A percentile compares a stretch with the other conserved stretches of the same genome.
Conservation (phyloP, 2,888 invertebrate genomes). For the Ectemnius lituratus region DNA sequence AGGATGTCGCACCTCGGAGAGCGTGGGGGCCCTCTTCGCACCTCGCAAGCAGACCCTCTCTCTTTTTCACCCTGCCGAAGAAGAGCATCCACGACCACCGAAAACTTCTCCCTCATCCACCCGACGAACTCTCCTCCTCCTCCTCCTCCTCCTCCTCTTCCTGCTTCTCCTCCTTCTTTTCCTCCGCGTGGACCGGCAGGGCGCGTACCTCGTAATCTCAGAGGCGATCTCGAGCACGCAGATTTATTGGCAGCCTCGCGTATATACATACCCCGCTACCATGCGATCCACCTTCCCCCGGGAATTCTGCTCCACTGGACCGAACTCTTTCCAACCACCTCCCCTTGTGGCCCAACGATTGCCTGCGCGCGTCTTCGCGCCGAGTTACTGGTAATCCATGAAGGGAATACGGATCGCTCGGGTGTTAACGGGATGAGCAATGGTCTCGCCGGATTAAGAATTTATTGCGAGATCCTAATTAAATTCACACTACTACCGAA, state of each 20-base stretch:
- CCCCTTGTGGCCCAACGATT: conserved; percentile 33
- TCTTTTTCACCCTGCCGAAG: too few relatives aligned
- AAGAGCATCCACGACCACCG: neutral
- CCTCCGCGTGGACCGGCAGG: neutral
- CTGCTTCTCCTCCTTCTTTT: neutral
- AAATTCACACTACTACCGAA: neutral
- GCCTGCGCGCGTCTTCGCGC: conserved; percentile 41
- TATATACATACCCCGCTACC: conserved; percentile 5
- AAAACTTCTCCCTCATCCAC: neutral
- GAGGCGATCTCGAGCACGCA: conserved; percentile 60
- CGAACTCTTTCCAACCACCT: too few relatives aligned
- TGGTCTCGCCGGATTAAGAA: neutral
- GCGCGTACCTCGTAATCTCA: conserved; percentile 59
- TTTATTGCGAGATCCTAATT: neutral
- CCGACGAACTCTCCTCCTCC: neutral
- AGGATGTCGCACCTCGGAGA: neutral
- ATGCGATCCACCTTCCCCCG: neutral
- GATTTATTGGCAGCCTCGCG: conserved; percentile 58
- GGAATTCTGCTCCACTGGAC: too few relatives aligned
- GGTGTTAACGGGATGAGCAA: too few relatives aligned
- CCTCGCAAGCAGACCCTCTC: neutral
- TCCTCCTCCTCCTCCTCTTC: neutral
- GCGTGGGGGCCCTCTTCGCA: neutral
- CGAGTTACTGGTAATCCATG: neutral
- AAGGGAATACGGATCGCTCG: too few relatives aligned